A percentile compares a stretch with the other conserved stretches of the same genome.
Conservation (phyloP, 2,888 invertebrate species). For the Noctua janthina region DNA sequence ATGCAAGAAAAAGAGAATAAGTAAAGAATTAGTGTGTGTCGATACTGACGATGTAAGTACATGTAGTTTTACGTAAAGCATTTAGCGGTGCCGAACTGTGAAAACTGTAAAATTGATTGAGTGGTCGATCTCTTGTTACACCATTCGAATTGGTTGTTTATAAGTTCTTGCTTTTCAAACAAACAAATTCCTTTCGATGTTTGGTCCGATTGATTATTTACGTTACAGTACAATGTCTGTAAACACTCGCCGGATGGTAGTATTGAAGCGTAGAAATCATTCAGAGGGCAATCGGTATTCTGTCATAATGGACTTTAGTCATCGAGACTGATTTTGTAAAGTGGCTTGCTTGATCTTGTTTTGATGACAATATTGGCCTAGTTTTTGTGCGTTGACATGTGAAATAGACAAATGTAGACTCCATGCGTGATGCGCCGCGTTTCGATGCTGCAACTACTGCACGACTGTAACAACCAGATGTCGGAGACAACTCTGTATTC, state of each 20-base stretch:
- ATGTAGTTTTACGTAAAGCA: constrained; percentile 24
- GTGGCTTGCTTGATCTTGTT: constrained; percentile 39
- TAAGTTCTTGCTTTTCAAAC: constrained; percentile 75
- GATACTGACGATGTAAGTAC: constrained; percentile 69
- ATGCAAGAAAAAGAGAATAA: constrained; percentile 67
- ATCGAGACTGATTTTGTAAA: constrained; percentile 40
- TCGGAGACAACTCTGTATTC: constrained; percentile 69
- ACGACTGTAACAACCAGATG: constrained; percentile 68
- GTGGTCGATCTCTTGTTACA: constrained; percentile 67
- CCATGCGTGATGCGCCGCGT: constrained; percentile 69
- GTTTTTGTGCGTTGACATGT: constrained; percentile 56
- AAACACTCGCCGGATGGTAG: constrained; percentile 83
- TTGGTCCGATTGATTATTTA: constrained; percentile 81
- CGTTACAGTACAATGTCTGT: constrained; percentile 78
- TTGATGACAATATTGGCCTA: constrained; percentile 48
- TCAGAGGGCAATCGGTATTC: constrained; percentile 53
- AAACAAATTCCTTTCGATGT: constrained; percentile 84
- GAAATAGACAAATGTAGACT: constrained; percentile 70
- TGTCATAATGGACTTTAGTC: constrained; percentile 42
- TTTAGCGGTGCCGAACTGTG: constrained; percentile 40
- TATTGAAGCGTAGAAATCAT: constrained; percentile 62
- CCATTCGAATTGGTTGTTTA: constrained; percentile 64
- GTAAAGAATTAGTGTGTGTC: constrained; percentile 53
- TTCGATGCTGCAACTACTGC: constrained; percentile 70
- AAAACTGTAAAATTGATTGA: constrained; percentile 46